Percentiles rank a stretch among this genome's conserved stretches.
phyloP scores from a whole-genome alignment of 2,888 invertebrate genomes.

The Eupsilia transversa region DNA sequence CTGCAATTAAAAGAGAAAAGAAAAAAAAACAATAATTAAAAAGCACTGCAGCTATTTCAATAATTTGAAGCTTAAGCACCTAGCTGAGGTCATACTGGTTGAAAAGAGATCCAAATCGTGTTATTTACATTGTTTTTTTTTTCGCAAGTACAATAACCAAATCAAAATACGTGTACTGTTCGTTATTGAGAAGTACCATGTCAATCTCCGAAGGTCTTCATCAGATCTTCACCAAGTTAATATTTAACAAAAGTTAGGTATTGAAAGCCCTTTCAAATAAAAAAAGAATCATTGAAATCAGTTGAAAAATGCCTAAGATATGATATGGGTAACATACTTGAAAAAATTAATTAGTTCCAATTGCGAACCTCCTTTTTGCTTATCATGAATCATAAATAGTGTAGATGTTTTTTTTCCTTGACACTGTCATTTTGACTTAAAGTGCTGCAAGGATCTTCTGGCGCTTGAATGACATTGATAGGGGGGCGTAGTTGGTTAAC shows the following conservation, averaged over 20 bases:
- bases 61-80: too few relatives aligned
- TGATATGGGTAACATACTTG: not conserved
- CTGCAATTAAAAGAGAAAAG: too few relatives aligned
- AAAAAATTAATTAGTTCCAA: not conserved
- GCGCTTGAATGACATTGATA: not conserved
- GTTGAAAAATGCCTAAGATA: not conserved
- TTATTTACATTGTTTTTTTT: too few relatives aligned
- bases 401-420: not conserved
- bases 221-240: not conserved
- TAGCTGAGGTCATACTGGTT: too few relatives aligned
- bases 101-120: too few relatives aligned
- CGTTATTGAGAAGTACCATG: not conserved
- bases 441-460: not conserved
- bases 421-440: not conserved
- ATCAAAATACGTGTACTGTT: not conserved
- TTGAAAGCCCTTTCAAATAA: not conserved
- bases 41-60: too few relatives aligned
- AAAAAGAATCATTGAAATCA: not conserved
- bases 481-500: not conserved
- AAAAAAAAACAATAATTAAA: too few relatives aligned
- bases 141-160: not conserved
- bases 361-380: not conserved
- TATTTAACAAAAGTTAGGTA: not conserved
- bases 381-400: not conserved
- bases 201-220: not conserved